Evolutionary conservation across 2,888 invertebrate species (phyloP).

Genomic region (Adineta ricciae): DNA sequence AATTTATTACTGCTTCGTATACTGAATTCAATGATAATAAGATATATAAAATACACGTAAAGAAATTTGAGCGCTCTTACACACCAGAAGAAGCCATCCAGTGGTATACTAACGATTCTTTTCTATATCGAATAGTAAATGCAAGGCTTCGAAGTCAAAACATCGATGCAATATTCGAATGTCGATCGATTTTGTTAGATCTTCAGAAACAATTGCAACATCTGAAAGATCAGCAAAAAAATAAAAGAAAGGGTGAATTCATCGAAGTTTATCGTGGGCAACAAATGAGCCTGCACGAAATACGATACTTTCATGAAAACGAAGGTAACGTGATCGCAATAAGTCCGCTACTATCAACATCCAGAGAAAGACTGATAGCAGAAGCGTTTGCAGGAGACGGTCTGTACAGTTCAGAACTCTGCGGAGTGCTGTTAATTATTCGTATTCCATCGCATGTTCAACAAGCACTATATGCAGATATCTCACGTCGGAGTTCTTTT

Average conservation of each 20-base stretch:
- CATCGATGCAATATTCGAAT: background rate
- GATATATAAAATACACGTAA: too few species aligned
- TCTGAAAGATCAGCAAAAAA: accelerated
- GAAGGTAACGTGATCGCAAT: background rate
- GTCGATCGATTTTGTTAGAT: background rate
- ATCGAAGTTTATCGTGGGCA: background rate
- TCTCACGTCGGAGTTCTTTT: background rate
- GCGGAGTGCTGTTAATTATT: background rate
- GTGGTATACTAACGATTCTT: background rate
- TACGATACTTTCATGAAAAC: background rate
- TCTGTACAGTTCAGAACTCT: accelerated
- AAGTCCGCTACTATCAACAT: background rate
- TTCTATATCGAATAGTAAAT: background rate
- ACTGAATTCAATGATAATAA: too few species aligned
- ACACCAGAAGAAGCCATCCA: background rate
- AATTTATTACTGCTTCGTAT: too few species aligned
- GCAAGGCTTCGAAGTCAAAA: background rate
- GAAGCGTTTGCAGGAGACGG: background rate
- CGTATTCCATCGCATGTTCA: background rate
- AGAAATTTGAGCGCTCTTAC: too few species aligned
- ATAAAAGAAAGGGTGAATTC: too few species aligned
- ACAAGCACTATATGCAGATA: background rate
- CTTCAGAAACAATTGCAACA: background rate
- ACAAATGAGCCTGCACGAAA: background rate
- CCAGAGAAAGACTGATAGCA: background rate